Evolutionary conservation across 2,888 invertebrate genomes (phyloP), one percentile per base, ranked within the genome.

Genomic region (Philereme vetulata): DNA sequence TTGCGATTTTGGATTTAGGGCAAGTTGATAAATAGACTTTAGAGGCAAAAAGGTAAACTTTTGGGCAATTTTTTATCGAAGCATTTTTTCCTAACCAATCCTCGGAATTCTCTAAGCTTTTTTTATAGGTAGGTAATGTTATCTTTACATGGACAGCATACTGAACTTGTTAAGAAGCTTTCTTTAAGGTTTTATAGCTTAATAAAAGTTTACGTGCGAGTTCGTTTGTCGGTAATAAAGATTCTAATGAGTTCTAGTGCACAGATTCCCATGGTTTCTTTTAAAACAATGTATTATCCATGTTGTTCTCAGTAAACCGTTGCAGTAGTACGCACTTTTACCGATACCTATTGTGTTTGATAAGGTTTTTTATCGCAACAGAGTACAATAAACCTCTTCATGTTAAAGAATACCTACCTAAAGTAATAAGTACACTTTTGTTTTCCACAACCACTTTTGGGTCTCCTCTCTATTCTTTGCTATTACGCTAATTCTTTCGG

Each of bases 261-360:
- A 65, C 68, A 65, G 64, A 74, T 81, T 81, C 82, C 72, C 80
- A 80, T 70, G 71, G 65, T 60, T 74, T 72, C 72, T 64, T 66
- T 60, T 55, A 34, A 56, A 60, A 75, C 74, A 76, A 76, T 71
- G 71, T 63, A 66, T 64, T 59, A 69, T 67, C 65, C 64, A 62
- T 73, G 32, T 48, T 58, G 69, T 77, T 77, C 75, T 68, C 74
- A 76, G 65, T 67, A 59, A 60, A 71, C 67, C 56, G 64, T 58
- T 66, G 54, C 63, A 56, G 64, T 52, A 62, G 35, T 44, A 44
- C 51, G 51, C 63, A 57, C 62, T 66, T 58, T 57, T 60, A 57
- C 43, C 56, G 46, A 60, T 64, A 60, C 67, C 59, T 71, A 67
- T 67, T 70, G 62, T 43, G 46, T 58, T 60, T 61, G 61, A 57